A percentile compares a stretch with the other conserved stretches of the same genome.
Conservation (phyloP, 2,888 invertebrate species). For the Ochropleura leucogaster region DNA sequence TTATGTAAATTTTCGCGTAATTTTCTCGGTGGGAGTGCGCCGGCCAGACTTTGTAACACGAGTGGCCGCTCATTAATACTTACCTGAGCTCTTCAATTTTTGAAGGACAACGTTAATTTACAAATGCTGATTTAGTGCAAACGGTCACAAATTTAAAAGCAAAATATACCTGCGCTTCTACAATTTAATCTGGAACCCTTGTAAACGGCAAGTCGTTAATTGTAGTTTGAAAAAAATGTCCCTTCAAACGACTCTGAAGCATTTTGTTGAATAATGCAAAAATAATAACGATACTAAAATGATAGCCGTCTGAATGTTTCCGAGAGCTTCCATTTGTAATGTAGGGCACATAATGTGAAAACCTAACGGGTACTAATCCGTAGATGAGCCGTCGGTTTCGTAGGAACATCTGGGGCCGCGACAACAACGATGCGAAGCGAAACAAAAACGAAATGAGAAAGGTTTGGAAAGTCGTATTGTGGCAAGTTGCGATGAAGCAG, state of each 20-base stretch:
- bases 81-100: constrained; percentile 81
- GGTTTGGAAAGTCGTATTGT: constrained; percentile 87
- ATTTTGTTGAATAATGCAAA: constrained; percentile 21
- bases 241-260: constrained; percentile 5
- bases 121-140: constrained; percentile 54
- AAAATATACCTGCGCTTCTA: constrained; percentile 29
- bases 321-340: constrained; percentile 77
- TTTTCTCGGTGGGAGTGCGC: constrained; percentile 85
- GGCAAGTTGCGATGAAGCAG: constrained; percentile 82
- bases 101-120: constrained; percentile 72
- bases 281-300: constrained; percentile 59
- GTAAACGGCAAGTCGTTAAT: constrained; percentile 26
- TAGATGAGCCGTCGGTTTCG: constrained; percentile 86
- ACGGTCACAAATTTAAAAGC: constrained; percentile 49
- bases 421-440: constrained; percentile 76
- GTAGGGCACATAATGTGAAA: constrained; percentile 83
- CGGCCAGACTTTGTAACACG: constrained; percentile 87
- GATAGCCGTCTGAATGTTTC: constrained; percentile 70
- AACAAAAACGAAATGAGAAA: constrained; percentile 90
- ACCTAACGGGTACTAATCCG: constrained; percentile 88
- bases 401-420: constrained; percentile 85
- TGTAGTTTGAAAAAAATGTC: constrained; percentile 22
- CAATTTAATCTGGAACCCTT: constrained; percentile 42
- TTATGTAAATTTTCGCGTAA: constrained; percentile 90
- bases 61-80: constrained; percentile 86